These are phyloP conservation scores for Parasteatoda lunata DNA, from an alignment of 2,888 invertebrate species.

Conservation along the genomic window DNA sequence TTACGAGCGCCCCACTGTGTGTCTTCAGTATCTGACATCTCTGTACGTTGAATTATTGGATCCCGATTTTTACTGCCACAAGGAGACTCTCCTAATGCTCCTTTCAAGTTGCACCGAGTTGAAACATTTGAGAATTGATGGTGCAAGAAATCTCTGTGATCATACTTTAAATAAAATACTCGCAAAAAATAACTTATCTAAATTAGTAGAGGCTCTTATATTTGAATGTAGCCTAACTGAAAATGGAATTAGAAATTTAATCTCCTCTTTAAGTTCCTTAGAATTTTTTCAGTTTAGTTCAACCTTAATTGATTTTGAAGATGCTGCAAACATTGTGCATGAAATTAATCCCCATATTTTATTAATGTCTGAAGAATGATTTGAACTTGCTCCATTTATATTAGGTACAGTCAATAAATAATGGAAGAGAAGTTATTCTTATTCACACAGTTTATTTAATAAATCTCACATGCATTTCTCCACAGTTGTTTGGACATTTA, in stretches of 20 bases:
- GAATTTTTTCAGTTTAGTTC: conserved; percentile 47
- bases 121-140: conserved; percentile 2
- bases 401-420: neutral
- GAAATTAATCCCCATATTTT: conserved; percentile 34
- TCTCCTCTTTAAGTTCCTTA: conserved; percentile 8
- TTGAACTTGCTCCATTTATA: neutral
- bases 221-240: conserved; percentile 30
- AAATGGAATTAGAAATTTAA: conserved; percentile 27
- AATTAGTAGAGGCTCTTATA: conserved; percentile 34
- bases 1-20: neutral
- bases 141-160: conserved; percentile 30
- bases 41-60: conserved; percentile 19
- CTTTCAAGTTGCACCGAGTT: conserved; percentile 34
- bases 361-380: neutral
- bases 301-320: conserved; percentile 25
- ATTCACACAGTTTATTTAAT: too few relatives aligned
- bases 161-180: conserved; percentile 30
- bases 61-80: neutral
- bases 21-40: conserved; percentile 31
- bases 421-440: too few relatives aligned
- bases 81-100: conserved; percentile 13
- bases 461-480: too few relatives aligned
- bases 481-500: too few relatives aligned
- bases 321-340: conserved; percentile 35
- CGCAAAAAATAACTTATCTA: conserved; percentile 34